A percentile compares a stretch with the other conserved stretches of the same genome.
Evolutionary conservation across 2,797 vertebrate genomes (phyloP).

Genomic region (Lerista edwardsae): DNA sequence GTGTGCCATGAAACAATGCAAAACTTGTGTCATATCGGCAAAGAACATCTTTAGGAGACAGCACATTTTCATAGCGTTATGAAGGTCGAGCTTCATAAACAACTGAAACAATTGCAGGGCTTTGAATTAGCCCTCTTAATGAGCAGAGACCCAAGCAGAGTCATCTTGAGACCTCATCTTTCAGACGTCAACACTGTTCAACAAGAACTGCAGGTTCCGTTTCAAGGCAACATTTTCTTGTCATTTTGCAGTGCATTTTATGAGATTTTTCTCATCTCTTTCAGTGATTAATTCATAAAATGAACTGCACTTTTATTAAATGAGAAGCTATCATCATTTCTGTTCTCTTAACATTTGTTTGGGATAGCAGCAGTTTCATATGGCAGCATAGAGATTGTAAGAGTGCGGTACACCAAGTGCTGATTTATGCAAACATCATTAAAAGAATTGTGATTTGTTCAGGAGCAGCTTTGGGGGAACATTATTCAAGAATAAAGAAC

Average conservation of each 20-base stretch:
- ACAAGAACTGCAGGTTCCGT: neutral
- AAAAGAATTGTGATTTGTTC: neutral
- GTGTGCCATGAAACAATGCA: slow-evolving; percentile 72
- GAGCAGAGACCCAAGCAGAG: neutral
- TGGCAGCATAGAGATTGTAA: neutral
- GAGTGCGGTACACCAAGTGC: neutral
- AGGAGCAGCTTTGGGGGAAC: neutral
- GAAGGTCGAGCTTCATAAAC: slow-evolving; percentile 75
- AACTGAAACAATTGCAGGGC: slow-evolving; percentile 62
- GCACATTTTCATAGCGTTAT: slow-evolving; percentile 61
- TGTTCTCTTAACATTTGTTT: neutral
- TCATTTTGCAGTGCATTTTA: slow-evolving; percentile 9
- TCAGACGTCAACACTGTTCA: neutral
- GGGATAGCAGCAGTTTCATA: neutral
- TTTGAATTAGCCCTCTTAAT: slow-evolving; percentile 30
- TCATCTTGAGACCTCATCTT: neutral
- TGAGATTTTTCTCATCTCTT: neutral
- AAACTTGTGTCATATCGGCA: slow-evolving; percentile 74
- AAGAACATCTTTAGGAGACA: slow-evolving; percentile 80
- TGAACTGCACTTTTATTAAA: neutral
- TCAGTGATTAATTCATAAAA: accelerated
- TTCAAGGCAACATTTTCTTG: neutral
- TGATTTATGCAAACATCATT: neutral
- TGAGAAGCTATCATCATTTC: accelerated
- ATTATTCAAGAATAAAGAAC: neutral